Conservation (phyloP, 2,113 vertebrate species). For the Rhinoderma darwinii region DNA sequence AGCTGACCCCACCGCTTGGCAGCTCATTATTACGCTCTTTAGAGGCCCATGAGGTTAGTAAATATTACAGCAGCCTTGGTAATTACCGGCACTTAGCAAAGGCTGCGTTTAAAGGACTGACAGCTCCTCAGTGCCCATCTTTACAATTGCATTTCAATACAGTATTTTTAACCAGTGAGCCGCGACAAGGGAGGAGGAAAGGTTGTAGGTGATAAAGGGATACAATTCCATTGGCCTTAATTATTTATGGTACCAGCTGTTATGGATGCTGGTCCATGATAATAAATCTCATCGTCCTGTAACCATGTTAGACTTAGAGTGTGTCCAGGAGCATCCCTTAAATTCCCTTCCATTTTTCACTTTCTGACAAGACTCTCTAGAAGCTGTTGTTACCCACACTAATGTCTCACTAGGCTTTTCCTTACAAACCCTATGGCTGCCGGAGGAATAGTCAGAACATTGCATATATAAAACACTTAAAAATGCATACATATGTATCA, state of each 20-base stretch:
- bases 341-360: slow-evolving; percentile 44
- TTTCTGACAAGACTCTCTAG: slow-evolving; percentile 30
- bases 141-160: slow-evolving; percentile 34
- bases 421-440: not conserved
- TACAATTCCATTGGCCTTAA: slow-evolving; percentile 51
- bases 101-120: slow-evolving; percentile 36
- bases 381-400: slow-evolving; percentile 15
- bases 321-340: slow-evolving; percentile 54
- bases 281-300: slow-evolving; percentile 50
- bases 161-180: slow-evolving; percentile 36
- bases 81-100: slow-evolving; percentile 45
- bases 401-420: slow-evolving; percentile 19
- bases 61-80: slow-evolving; percentile 52
- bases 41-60: slow-evolving; percentile 34
- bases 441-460: not conserved
- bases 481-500: no score
- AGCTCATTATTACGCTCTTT: slow-evolving; percentile 28
- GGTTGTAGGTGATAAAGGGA: slow-evolving; percentile 51
- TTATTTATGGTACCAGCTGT: slow-evolving; percentile 58
- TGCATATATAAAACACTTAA: no score
- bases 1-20: slow-evolving; percentile 1
- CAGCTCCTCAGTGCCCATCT: slow-evolving; percentile 37
- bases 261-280: slow-evolving; percentile 34
- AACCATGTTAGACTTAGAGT: slow-evolving; percentile 39
- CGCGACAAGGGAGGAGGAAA: not conserved